These are phyloP conservation scores for Drosophila barbarae DNA, from an alignment of 2,888 invertebrate species.

Conservation along the genomic window DNA sequence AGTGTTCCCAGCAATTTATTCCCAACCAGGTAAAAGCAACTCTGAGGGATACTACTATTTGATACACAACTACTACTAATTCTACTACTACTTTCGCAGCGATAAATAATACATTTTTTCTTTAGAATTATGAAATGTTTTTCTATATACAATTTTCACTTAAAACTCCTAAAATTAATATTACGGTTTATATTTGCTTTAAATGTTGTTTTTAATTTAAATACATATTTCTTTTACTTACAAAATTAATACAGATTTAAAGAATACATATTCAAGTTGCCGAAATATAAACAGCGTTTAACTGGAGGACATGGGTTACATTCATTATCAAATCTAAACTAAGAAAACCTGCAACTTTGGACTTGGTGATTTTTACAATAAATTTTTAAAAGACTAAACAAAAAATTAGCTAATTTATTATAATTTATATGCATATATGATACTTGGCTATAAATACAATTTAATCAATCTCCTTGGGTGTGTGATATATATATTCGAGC, in stretches of 20 bases:
- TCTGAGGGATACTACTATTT: constrained; percentile 16
- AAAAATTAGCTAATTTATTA: constrained; percentile 5
- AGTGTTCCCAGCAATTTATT: constrained; percentile 46
- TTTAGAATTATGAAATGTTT: not conserved
- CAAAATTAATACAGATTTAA: not conserved
- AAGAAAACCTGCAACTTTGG: not conserved
- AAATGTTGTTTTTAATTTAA: not conserved
- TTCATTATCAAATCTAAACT: constrained; percentile 10
- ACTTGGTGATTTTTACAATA: constrained; percentile 1
- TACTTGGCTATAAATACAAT: constrained; percentile 20
- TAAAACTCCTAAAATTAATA: no score
- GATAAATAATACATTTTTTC: not conserved
- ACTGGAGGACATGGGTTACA: constrained; percentile 18
- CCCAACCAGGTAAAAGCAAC: constrained; percentile 21
- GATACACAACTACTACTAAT: not conserved
- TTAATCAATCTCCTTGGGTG: constrained; percentile 6
- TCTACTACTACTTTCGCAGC: not conserved
- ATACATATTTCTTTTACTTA: not conserved
- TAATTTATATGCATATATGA: not conserved
- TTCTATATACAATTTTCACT: no score
- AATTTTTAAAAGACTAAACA: constrained; percentile 1
- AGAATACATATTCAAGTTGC: not conserved
- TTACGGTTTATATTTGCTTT: not conserved
- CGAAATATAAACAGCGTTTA: constrained; percentile 2
- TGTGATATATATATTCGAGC: constrained; percentile 21